Conservation (phyloP, 30 jellyfish, hydroid and myxozoan species). For the Aurelia sp. region DNA sequence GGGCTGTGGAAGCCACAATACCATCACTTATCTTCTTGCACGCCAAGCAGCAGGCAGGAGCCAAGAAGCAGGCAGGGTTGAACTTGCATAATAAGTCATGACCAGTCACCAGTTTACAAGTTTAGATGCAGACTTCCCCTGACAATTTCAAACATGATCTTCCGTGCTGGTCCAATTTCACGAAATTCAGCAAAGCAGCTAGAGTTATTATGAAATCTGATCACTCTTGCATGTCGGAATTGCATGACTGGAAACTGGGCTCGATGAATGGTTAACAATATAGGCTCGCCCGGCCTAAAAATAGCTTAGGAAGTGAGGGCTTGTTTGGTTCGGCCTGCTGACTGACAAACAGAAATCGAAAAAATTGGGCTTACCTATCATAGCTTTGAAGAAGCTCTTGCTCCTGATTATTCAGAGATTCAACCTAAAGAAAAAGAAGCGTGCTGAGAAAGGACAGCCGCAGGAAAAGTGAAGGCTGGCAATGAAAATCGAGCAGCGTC, state of each 20-base stretch:
- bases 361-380: conserved; percentile 84
- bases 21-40: too few relatives aligned
- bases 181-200: too few relatives aligned
- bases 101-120: too few relatives aligned
- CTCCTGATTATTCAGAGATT: conserved; percentile 83
- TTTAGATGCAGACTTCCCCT: too few relatives aligned
- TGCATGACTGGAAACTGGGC: neutral
- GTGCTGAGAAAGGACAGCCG: neutral
- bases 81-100: too few relatives aligned
- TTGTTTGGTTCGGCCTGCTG: conserved; percentile 3
- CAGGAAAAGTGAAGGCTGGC: neutral
- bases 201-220: neutral
- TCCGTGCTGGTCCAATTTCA: too few relatives aligned
- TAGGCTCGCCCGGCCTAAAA: too few relatives aligned
- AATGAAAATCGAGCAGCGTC: too few relatives aligned
- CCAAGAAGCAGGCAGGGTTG: too few relatives aligned
- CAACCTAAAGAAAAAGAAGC: conserved; percentile 52
- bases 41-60: too few relatives aligned
- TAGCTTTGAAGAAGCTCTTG: conserved; percentile 95
- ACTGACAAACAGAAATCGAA: neutral
- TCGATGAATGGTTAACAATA: conserved; percentile 1
- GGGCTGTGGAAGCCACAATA: too few relatives aligned
- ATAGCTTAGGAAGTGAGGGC: neutral
- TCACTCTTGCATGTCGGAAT: neutral
- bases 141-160: too few relatives aligned